Evolutionary conservation across 2,888 invertebrate species (phyloP).

Genomic region (Tetragnatha montana): DNA sequence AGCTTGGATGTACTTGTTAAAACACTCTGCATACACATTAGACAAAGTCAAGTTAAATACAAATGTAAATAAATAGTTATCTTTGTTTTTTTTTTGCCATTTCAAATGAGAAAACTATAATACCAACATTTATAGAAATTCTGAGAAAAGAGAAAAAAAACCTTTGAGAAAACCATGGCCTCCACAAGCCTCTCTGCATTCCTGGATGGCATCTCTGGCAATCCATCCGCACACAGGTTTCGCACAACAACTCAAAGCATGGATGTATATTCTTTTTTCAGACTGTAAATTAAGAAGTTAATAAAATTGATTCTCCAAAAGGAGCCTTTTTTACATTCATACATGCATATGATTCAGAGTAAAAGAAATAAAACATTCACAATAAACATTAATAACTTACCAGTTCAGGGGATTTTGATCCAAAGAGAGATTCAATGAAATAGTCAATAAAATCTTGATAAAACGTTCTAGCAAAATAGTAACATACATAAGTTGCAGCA

Average conservation of each 20-base stretch:
- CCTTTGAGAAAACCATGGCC: constrained; percentile 93
- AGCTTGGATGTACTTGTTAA: too few relatives aligned
- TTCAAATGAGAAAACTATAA: too few relatives aligned
- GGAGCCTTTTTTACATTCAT: neutral
- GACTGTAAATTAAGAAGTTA: constrained; percentile 73
- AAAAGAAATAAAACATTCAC: too few relatives aligned
- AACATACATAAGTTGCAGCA: constrained; percentile 76
- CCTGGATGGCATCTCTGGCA: constrained; percentile 90
- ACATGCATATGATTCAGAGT: too few relatives aligned
- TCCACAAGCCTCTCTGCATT: constrained; percentile 94
- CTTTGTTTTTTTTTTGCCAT: too few relatives aligned
- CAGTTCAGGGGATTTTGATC: constrained; percentile 82
- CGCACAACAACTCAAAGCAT: constrained; percentile 79
- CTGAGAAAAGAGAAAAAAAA: constrained; percentile 71
- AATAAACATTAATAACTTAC: constrained; percentile 34
- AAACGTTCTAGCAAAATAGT: constrained; percentile 75
- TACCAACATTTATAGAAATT: too few relatives aligned
- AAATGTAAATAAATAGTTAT: too few relatives aligned
- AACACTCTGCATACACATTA: too few relatives aligned
- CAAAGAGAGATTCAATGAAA: constrained; percentile 73
- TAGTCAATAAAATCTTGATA: constrained; percentile 76
- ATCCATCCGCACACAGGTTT: constrained; percentile 87
- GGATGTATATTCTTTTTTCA: constrained; percentile 78
- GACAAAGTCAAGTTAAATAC: too few relatives aligned
- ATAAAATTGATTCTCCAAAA: neutral